Percentiles rank a stretch among this genome's conserved stretches.
phyloP scores from a whole-genome alignment of 2,888 invertebrate species.

The Xestia c-nigrum region DNA sequence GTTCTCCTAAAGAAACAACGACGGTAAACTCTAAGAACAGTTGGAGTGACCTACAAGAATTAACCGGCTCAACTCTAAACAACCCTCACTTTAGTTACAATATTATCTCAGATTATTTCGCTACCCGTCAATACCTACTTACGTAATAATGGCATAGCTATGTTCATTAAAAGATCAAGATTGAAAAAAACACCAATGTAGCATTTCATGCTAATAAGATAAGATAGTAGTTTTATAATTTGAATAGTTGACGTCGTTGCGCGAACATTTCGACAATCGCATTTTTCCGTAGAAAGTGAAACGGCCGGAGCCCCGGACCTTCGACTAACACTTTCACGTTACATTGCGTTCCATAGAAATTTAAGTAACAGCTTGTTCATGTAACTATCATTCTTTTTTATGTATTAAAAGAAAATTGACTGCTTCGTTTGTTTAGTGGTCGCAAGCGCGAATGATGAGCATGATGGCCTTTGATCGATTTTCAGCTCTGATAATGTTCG shows the following conservation, averaged over 20 bases:
- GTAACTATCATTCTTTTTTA: conserved; percentile 2
- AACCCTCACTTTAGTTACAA: neutral
- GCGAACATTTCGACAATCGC: conserved; percentile 75
- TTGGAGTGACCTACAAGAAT: neutral
- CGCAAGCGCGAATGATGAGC: neutral
- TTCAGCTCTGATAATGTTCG: neutral
- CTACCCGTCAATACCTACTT: neutral
- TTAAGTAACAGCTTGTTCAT: conserved; percentile 45
- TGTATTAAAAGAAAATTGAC: neutral
- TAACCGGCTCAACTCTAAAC: neutral
- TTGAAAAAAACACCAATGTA: conserved; percentile 6
- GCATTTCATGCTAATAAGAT: conserved; percentile 24
- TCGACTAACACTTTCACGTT: conserved; percentile 79
- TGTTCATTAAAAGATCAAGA: neutral
- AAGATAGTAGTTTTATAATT: conserved; percentile 29
- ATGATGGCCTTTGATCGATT: neutral
- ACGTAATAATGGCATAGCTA: neutral
- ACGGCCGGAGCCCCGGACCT: conserved; percentile 76
- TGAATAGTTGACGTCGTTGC: conserved; percentile 45
- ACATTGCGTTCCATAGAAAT: conserved; percentile 67
- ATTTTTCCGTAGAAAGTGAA: conserved; percentile 88
- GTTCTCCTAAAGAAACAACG: neutral
- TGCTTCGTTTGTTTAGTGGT: neutral
- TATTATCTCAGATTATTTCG: neutral
- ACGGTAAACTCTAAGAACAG: neutral